Evolutionary conservation across 2,888 invertebrate genomes (phyloP), one percentile per base, ranked within the genome.

Genomic region (Podabrus alpinus): DNA sequence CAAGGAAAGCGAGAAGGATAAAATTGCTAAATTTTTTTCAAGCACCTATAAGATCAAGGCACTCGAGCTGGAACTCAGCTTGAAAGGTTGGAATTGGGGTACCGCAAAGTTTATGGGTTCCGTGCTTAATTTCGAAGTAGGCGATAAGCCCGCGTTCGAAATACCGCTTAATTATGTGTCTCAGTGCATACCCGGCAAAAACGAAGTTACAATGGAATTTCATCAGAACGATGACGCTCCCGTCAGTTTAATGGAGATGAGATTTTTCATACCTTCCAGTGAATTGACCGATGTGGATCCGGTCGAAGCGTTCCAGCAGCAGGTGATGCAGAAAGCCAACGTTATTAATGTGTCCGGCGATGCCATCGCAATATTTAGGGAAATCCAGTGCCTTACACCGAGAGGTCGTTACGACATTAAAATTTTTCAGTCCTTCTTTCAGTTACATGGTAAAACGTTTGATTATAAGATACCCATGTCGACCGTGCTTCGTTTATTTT

Each of bases 81-180:
- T 98, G 1, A 98, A 97, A 86, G 99, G 99, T 0, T 99, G 99
- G 99, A 99, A 99, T 87, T 99, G 99, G 97, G 99, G 99, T 24
- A 95, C 95, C 0, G 96, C 97, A 0, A 95, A 95, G 82, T 99
- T 99, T 85, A 93, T 93, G 82, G 99, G 97, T 3, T 93, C 95
- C 0, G 92, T 95, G 0, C 87, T 97, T 0, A 94, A 93, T 84
- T 97, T 95, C 84, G 96, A 97, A 85, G 93, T 96, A 60, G 95
- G 94, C 2, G 90, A 91, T 25, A 92, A 93, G 80, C 94, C 95
- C 13, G 96, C 96, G 0, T 99, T 99, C 89, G 99, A 99, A 88
- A 94, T 99, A 80, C 99, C 99, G 0, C 87, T 99, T 59, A 94
- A 94, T 81, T 94, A 99, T 90, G 99, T 99, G 0, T 97, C 97